Base-by-base conservation (phyloP, 1,140 invertebrate genomes). In the Sinella curviseta region DNA sequence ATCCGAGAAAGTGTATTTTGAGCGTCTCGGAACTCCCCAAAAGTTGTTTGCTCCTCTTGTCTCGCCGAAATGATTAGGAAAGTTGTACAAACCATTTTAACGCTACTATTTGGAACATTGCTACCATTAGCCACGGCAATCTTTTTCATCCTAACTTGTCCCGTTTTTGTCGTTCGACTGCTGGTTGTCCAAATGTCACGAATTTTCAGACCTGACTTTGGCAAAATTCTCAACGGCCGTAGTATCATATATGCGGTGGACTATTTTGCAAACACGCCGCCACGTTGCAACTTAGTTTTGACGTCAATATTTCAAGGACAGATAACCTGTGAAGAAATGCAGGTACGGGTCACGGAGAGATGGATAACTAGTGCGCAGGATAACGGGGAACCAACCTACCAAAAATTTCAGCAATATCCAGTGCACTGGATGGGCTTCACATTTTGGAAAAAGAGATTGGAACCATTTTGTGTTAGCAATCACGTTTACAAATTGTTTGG, bases 381-480 rank as follows among this genome's bases (percentile, higher is more conserved):
- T 14, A 31, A 30, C 31, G 65, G 65, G 12, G 12, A 70, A 30
- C 31, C 31, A 31, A 30, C 31, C n/a, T 70, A 70, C 30, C 28
- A 30, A 30, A 70, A 70, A 33, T 70, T 70, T 33, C 30, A 33
- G 8, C 65, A 70, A n/a, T 70, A 70, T 70, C 65, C 65, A 2
- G 26, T 31, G 8, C 26, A 33, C 28, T 70, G 65, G 65, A 4
- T 70, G 26, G 65, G 65, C 1, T 70, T 31, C 31, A 70, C 65
- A 24, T 70, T 70, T 70, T 70, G 31, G 28, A 70, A 70, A 33
- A 8, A 70, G 8, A 12, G 39, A 12, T 48, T 20, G 8, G 20
- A 8, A 8, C 20, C 39, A 48, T 48, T 48, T 48, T 20, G 20
- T 12, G 20, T 48, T 48, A 20, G 20, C 39, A 8, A 48, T 8